A percentile compares a stretch with the other conserved stretches of the same genome.
Evolutionary conservation across 2,113 vertebrate species (phyloP).

Genomic region (Sula dactylatra): DNA sequence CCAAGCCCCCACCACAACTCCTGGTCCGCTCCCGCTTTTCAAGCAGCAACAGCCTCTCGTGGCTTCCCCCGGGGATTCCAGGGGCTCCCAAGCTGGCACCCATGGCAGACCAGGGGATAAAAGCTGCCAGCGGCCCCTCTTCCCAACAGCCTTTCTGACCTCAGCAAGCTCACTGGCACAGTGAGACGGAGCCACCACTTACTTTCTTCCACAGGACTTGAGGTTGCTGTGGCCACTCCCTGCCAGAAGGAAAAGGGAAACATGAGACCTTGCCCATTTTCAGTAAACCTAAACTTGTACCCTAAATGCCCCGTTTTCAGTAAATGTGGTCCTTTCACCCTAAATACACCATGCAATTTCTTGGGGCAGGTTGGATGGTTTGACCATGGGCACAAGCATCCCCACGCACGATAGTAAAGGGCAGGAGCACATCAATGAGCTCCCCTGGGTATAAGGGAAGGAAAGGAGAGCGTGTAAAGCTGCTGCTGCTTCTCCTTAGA

Average conservation of each 20-base stretch:
- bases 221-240: slow-evolving; percentile 42
- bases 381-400: background rate
- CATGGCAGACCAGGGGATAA: background rate
- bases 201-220: slow-evolving; percentile 71
- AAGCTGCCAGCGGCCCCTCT: background rate
- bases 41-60: background rate
- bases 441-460: background rate
- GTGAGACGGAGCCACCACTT: slow-evolving; percentile 59
- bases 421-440: background rate
- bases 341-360: background rate
- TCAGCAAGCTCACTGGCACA: rapidly evolving
- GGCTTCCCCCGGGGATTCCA: background rate
- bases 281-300: background rate
- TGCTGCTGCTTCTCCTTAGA: background rate
- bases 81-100: background rate
- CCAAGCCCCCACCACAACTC: rapidly evolving
- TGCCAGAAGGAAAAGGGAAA: slow-evolving; percentile 37
- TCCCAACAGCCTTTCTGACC: background rate
- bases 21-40: background rate
- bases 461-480: background rate
- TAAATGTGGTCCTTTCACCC: background rate
- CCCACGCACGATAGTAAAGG: rapidly evolving
- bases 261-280: background rate
- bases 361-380: background rate
- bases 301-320: background rate